These are phyloP conservation scores for Tetropium fuscum DNA, from an alignment of 2,888 invertebrate genomes.

Conservation along the genomic window DNA sequence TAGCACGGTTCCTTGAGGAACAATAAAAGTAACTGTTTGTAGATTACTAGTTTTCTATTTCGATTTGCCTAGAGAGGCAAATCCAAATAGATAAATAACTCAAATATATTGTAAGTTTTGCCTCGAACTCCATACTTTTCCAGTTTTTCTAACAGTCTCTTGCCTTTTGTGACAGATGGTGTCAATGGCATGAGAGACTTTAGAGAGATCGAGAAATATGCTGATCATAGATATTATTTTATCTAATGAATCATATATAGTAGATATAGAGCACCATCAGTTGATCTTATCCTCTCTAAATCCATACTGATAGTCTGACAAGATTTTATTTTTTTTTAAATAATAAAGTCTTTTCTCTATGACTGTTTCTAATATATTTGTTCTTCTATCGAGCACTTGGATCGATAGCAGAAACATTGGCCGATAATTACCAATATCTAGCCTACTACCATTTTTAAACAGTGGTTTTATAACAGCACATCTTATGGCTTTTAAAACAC, in stretches of 20 bases:
- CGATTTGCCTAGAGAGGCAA: no score
- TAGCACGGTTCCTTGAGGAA: background rate
- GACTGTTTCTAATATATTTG: constrained; percentile 5
- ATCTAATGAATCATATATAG: no score
- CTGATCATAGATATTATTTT: background rate
- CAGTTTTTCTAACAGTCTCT: background rate
- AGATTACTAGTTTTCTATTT: no score
- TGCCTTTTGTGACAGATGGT: background rate
- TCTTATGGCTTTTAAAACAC: constrained; percentile 4
- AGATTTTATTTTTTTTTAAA: background rate
- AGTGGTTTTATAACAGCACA: constrained; percentile 5
- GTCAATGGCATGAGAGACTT: background rate
- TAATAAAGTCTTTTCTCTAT: background rate
- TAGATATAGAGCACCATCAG: background rate
- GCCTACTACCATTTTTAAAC: background rate
- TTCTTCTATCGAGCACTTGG: no score
- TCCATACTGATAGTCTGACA: background rate
- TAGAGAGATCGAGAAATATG: constrained; percentile 1
- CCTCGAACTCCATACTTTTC: background rate
- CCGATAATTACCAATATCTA: constrained; percentile 3
- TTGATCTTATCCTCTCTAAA: constrained; percentile 3
- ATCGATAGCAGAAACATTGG: background rate
- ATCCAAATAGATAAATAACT: background rate
- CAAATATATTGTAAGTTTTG: background rate
- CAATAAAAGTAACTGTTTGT: background rate